Evolutionary conservation across 2,797 vertebrate genomes (phyloP), one percentile per base, ranked within the genome.

Genomic region (Microctenopoma lineatum): DNA sequence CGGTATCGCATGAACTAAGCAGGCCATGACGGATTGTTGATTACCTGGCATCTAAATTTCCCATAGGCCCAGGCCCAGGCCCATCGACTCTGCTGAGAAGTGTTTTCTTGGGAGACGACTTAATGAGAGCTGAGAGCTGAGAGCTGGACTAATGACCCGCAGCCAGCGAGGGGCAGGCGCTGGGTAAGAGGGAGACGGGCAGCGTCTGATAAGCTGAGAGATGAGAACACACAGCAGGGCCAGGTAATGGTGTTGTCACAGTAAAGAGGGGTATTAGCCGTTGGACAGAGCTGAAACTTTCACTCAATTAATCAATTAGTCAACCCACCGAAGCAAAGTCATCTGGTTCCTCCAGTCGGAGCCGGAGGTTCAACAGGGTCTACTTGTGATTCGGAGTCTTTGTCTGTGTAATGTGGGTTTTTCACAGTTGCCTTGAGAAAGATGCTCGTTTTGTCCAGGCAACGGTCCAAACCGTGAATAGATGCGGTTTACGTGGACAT

Each of bases 71-170:
- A 27, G 21, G 21, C 21, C 21, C 14, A 27, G 34, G 27, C 25
- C 44, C 59, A 42, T 13, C 2, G 61, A 59, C 29, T 39, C 21
- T 13, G 59, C 13, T 55, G 65, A 66, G 57, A 7, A 41, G 32
- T 64, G 58, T 26, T 60, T 80, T 55, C 46, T 70, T 8, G 27
- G 58, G 9, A 55, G 52, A 61, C 12, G 0, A 6, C 27, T 54
- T 84, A 73, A 81, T 70, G 71, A 70, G 72, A 64, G n/a, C 68
- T 39, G 71, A 70, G 72, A 64, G n/a, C 68, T 39, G 61, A 75
- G 72, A 75, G 56, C 57, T 7, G 52, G 51, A 56, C 66, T 70
- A 73, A 73, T 68, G 75, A 56, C 59, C 42, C 52, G 58, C 48
- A 21, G 71, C 61, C 12, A 8, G 7, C 5, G 7, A 60, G 57